Evolutionary conservation across 2,113 vertebrate genomes (phyloP), one percentile per base, ranked within the genome.

Genomic region (Procavia capensis): DNA sequence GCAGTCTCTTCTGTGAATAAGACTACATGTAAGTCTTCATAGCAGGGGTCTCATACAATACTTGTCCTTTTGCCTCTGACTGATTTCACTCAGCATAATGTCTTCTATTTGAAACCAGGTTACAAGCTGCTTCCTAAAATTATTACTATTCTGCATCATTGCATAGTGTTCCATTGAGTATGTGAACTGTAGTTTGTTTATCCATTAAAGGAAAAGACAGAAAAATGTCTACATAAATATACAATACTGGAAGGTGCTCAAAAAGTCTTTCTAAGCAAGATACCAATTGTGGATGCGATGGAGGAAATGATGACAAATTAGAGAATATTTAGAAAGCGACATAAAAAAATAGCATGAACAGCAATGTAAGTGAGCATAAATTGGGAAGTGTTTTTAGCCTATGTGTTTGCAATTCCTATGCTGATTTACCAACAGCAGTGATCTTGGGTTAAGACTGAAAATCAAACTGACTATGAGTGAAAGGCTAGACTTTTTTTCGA

Each of bases 241-340:
- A 10, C 36, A 47, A 84, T 39, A 61, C 24, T 91, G 50, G 50
- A 72, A 78, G 19, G 24, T 9, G 2, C 4, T 43, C n/a, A n/a
- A n/a, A n/a, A n/a, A 83, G 25, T 76, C 41, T 90, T 85, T 70
- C 13, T 91, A 70, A 61, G 34, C 31, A 66, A 88, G 45, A 92
- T 61, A 66, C 8, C 64, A 92, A 84, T 84, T n/a, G 39, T 20
- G 59, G 47, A 57, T 41, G 50, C 19, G 10, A 50, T 19, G 27
- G 54, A 45, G 34, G 45, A 76, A 83, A 61, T 59, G 50, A 24
- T 74, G 27, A 59, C 64, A 96, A 89, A 41, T 36, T 22, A 47
- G 43, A 24, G 24, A 47, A 39, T 68, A 79, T 57, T 86, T 70
- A 70, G 57, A 95, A 90, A 90, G 3, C 17, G 22, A 24, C 13